Conservation (phyloP, 2,888 invertebrate genomes). For the Galeruca laticollis region DNA sequence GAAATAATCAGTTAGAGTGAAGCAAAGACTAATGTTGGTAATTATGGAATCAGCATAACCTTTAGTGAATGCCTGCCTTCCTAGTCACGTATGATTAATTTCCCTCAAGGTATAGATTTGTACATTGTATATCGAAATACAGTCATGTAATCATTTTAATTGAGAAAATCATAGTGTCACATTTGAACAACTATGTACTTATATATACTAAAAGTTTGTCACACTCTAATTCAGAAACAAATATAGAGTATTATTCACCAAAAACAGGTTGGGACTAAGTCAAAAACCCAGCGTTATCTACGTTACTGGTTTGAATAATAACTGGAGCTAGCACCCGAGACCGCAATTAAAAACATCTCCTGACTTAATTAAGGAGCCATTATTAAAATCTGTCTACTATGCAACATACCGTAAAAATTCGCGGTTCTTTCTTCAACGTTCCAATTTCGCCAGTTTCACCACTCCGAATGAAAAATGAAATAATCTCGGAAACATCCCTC, state of each 20-base stretch:
- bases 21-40: too few relatives aligned
- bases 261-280: background rate
- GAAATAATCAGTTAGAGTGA: too few relatives aligned
- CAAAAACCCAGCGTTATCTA: background rate
- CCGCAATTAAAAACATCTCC: slow-evolving; percentile 67
- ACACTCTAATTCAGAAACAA: background rate
- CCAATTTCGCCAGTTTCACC: background rate
- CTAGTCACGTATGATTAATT: too few relatives aligned
- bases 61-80: too few relatives aligned
- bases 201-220: too few relatives aligned
- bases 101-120: too few relatives aligned
- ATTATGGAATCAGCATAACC: too few relatives aligned
- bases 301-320: slow-evolving; percentile 56
- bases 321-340: slow-evolving; percentile 59
- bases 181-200: too few relatives aligned
- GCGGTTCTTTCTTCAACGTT: slow-evolving; percentile 18
- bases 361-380: slow-evolving; percentile 67
- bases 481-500: slow-evolving; percentile 26
- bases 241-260: too few relatives aligned
- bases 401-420: slow-evolving; percentile 58
- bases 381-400: slow-evolving; percentile 63
- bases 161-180: too few relatives aligned
- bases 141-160: too few relatives aligned
- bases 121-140: too few relatives aligned
- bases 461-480: slow-evolving; percentile 34